Base-by-base conservation (phyloP, 2,888 invertebrate genomes). In the Noctua pronuba region DNA sequence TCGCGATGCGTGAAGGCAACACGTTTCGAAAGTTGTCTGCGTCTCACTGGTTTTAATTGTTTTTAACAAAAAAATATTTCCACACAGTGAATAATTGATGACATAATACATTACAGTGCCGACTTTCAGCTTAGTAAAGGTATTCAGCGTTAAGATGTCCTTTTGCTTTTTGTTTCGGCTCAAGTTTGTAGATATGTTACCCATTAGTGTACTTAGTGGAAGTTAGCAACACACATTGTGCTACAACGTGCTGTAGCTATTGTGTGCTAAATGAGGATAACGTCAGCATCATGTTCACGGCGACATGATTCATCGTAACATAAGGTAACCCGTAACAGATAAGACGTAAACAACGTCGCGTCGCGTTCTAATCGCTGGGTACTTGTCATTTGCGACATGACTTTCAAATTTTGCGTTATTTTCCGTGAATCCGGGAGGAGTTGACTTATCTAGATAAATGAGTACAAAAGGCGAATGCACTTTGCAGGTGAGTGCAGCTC, bases 1-100 rank as follows among this genome's bases (percentile, higher is more conserved):
- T 73, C 62, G 62, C 75, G 79, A 86, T 75, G 80, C 88, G 82
- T 86, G 85, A 85, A 86, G 86, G 84, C 70, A 72, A 83, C 67
- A 75, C 76, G 71, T 71, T 85, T 82, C 73, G 77, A 88, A 83
- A 84, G 82, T 81, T 68, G 67, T 65, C 72, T 60, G 52, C 49
- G 68, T 75, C 79, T 79, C 66, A 76, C 64, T 79, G 65, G 46
- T 79, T 68, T 65, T 68, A 72, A 60, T 73, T 38, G 66, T 73
- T 68, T 78, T 58, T 46, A 31, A 44, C n/a, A 70, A 66, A 7
- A 44, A 58, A 73, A 68, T 52, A 46, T 69, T 77, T 46, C 52
- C 24, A 49, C 55, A 64, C 44, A 31, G 46, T 31, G 4, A 44
- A 18, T 74, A 35, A 68, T 68, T 68, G 46, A 66, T 55, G 38